Percentiles rank a stretch among this genome's conserved stretches.
Evolutionary conservation across 2,888 invertebrate species (phyloP).

Genomic region (Eupithecia insigniata): DNA sequence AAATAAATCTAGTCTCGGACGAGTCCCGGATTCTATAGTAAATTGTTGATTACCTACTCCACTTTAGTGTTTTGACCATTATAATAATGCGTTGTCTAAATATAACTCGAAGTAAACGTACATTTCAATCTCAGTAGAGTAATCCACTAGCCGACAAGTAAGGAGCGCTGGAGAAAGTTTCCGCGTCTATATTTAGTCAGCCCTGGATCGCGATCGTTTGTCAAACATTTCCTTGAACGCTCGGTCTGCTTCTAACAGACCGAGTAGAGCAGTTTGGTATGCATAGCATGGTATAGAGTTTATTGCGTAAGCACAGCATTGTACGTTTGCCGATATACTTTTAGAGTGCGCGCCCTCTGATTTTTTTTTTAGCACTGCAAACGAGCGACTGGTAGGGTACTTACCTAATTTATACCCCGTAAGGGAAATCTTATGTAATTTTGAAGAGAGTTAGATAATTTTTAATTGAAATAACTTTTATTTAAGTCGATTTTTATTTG

Average conservation of each 20-base stretch:
- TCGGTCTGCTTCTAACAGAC: conserved; percentile 3
- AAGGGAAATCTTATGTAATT: no score
- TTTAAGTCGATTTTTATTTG: no score
- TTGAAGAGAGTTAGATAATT: no score
- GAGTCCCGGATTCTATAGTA: no score
- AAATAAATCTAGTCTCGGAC: no score
- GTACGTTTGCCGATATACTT: background rate
- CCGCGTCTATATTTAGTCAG: conserved; percentile 30
- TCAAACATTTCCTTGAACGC: conserved; percentile 17
- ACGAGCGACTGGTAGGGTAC: no score
- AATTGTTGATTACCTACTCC: no score
- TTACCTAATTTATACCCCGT: no score
- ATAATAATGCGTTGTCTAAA: background rate
- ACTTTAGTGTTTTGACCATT: background rate
- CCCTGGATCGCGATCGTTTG: conserved; percentile 20
- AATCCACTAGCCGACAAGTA: conserved; percentile 7
- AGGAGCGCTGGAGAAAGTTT: conserved; percentile 20
- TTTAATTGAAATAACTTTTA: no score
- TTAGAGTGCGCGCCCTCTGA: no score
- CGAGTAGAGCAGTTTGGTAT: background rate
- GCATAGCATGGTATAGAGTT: background rate
- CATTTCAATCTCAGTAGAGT: conserved; percentile 2
- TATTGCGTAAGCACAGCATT: background rate
- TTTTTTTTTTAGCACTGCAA: no score
- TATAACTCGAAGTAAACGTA: conserved; percentile 1